Conservation (phyloP, 2,888 invertebrate species). For the Cheilosia vernalis region DNA sequence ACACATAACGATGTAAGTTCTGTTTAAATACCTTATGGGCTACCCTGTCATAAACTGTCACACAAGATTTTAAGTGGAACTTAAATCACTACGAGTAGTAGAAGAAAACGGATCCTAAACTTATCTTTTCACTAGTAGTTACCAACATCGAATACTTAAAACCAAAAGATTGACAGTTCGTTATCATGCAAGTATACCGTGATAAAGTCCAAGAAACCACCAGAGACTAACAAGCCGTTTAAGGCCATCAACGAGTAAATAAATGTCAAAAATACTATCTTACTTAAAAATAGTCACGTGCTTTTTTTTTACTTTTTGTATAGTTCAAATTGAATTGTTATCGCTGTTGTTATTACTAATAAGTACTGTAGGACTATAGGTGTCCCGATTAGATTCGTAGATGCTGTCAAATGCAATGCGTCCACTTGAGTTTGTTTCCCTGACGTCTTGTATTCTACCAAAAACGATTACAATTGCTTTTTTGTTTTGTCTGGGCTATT, state of each 20-base stretch:
- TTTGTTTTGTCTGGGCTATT: neutral
- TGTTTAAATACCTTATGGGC: too few relatives aligned
- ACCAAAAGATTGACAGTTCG: neutral
- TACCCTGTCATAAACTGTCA: too few relatives aligned
- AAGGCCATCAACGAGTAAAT: neutral
- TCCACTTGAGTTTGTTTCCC: constrained; percentile 1
- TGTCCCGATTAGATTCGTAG: neutral
- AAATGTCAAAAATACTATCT: neutral
- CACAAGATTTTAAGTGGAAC: too few relatives aligned
- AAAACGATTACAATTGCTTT: neutral
- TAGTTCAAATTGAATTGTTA: neutral
- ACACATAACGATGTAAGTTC: too few relatives aligned
- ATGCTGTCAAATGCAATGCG: constrained; percentile 3
- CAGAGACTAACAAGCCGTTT: too few relatives aligned
- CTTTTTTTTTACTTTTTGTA: neutral
- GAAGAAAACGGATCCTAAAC: too few relatives aligned
- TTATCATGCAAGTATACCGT: neutral
- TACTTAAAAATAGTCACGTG: neutral
- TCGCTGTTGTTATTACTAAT: constrained; percentile 1
- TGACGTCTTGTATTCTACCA: neutral
- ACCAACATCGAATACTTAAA: neutral
- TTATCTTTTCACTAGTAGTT: too few relatives aligned
- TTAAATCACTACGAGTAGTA: too few relatives aligned
- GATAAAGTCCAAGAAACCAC: neutral
- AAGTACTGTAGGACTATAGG: too few relatives aligned